Percentiles rank a stretch among this genome's conserved stretches.
Conservation (phyloP, 2,888 invertebrate species). For the Polydrusus cervinus region DNA sequence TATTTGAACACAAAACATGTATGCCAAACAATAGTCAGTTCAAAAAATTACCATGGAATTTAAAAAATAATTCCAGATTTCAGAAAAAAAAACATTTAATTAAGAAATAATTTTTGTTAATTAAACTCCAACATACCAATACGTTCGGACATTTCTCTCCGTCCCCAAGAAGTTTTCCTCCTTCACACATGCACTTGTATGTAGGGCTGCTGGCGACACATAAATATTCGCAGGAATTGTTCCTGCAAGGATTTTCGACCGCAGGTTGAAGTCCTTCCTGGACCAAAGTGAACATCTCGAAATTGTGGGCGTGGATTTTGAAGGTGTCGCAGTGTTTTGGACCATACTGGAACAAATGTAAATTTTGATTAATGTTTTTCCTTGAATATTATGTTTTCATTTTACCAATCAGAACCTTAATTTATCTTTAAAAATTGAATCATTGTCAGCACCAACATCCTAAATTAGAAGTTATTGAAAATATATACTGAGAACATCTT, state of each 20-base stretch:
- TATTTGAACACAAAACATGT: too few relatives aligned
- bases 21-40: too few relatives aligned
- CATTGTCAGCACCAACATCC: too few relatives aligned
- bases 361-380: too few relatives aligned
- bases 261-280: conserved; percentile 75
- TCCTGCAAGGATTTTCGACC: conserved; percentile 72
- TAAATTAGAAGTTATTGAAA: too few relatives aligned
- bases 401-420: too few relatives aligned
- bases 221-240: conserved; percentile 75
- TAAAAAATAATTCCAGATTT: too few relatives aligned
- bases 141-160: conserved; percentile 64
- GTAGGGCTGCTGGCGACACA: conserved; percentile 75
- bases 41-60: too few relatives aligned
- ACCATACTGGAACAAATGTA: conserved; percentile 67
- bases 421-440: too few relatives aligned
- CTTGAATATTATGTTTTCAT: too few relatives aligned
- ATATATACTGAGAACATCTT: too few relatives aligned
- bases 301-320: conserved; percentile 70
- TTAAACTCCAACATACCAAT: not conserved
- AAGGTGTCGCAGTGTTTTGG: conserved; percentile 71
- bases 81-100: not conserved
- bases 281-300: conserved; percentile 73
- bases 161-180: conserved; percentile 71
- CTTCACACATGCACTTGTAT: conserved; percentile 75
- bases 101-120: not conserved